Evolutionary conservation across 2,888 invertebrate genomes (phyloP).

Genomic region (Tinea pellionella): DNA sequence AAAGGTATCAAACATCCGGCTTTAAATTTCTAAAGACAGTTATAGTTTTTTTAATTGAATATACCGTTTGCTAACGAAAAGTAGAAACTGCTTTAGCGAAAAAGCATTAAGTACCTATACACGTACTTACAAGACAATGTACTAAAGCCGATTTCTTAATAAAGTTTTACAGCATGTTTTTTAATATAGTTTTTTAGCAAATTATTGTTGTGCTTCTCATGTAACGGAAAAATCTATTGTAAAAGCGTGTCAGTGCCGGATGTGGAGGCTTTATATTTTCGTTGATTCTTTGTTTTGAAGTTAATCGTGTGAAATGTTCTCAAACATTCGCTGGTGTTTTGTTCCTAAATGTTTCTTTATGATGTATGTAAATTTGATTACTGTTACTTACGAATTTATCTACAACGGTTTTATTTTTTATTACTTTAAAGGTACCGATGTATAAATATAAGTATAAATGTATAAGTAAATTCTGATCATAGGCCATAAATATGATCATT

Average conservation of each 20-base stretch:
- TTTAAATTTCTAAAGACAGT: not conserved
- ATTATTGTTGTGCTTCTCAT: not conserved
- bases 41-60: not conserved
- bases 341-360: not conserved
- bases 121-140: too few relatives aligned
- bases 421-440: too few relatives aligned
- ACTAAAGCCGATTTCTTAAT: not conserved
- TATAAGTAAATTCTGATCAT: too few relatives aligned
- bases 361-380: not conserved
- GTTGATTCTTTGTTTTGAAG: conserved; percentile 60
- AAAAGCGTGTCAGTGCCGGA: conserved; percentile 38
- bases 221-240: conserved; percentile 32
- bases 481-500: too few relatives aligned
- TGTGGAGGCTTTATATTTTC: conserved; percentile 41
- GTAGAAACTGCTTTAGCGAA: too few relatives aligned
- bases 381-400: not conserved
- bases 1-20: not conserved
- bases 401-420: too few relatives aligned
- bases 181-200: not conserved
- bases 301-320: conserved; percentile 52
- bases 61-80: too few relatives aligned
- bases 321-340: conserved; percentile 22
- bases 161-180: not conserved
- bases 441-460: too few relatives aligned
- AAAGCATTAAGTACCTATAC: too few relatives aligned